Base-by-base conservation (phyloP, 2,113 vertebrate species). In the Empidonax alnorum region DNA sequence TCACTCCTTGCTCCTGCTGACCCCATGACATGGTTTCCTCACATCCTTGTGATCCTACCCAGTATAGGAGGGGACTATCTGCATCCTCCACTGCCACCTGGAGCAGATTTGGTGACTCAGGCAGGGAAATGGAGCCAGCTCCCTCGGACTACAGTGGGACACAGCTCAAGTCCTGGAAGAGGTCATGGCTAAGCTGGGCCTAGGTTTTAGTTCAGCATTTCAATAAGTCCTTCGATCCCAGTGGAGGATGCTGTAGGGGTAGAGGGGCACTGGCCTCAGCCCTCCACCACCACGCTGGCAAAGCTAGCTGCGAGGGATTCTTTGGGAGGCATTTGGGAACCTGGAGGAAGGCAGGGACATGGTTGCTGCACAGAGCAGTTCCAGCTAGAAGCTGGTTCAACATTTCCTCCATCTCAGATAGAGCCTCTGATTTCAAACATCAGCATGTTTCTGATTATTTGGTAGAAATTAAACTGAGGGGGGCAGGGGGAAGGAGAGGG, bases 201-300 rank as follows among this genome's bases (percentile, higher is more conserved):
- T 61, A 37, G 33, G 35, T 65, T 89, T 72, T 44, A 79, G 55
- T 50, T 46, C 77, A 84, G 71, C 6, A 58, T 4, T 53, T 24
- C 62, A 52, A 22, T 14, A 28, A 80, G 62, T 9, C 56, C 65
- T 69, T 21, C 31, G 65, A 62, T 42, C 53, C n/a, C 84, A 75
- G 65, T 7, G 5, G 84, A 67, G 39, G 46, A 37, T 11, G 18
- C 23, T 74, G 49, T 17, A 46, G 47, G 58, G n/a, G 42, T 0
- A 0, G 20, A 85, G 53, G 15, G 39, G 56, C 39, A 49, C 13
- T 0, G 1, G 7, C 28, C 21, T 53, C 12, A 15, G 10, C 47
- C 33, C 50, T 31, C 16, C 18, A 5, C 12, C 37, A 22, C 15
- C 46, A 44, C 16, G 28, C 44, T 28, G 24, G 42, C 47, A 52